A percentile compares a stretch with the other conserved stretches of the same genome.
phyloP scores from a whole-genome alignment of 2,113 vertebrate genomes.

The Solea senegalensis region DNA sequence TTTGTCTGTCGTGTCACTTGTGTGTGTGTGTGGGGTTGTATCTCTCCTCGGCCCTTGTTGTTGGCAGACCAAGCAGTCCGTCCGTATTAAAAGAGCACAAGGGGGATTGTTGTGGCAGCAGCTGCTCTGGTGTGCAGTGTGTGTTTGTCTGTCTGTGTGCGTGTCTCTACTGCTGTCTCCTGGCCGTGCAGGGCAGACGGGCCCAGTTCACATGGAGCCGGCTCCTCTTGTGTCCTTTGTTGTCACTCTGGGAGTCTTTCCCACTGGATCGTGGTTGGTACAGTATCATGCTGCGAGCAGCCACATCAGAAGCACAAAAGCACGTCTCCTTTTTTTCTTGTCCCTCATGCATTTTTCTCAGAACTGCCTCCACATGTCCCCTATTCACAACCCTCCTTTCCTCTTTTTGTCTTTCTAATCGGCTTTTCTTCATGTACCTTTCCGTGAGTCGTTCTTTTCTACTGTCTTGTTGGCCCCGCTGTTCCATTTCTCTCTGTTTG shows the following conservation, averaged over 20 bases:
- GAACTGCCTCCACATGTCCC: constrained; percentile 1
- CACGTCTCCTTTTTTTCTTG: constrained; percentile 3
- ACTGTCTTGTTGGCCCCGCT: constrained; percentile 38
- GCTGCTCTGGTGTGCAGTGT: constrained; percentile 63
- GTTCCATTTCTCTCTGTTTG: constrained; percentile 38
- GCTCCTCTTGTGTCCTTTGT: constrained; percentile 84
- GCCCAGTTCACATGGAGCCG: constrained; percentile 77
- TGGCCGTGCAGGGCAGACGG: constrained; percentile 67
- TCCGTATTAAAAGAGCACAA: constrained; percentile 75
- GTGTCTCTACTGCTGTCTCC: constrained; percentile 56
- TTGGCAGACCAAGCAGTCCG: constrained; percentile 53
- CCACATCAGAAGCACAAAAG: constrained; percentile 8
- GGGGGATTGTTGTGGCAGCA: constrained; percentile 79
- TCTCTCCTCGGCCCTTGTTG: constrained; percentile 53
- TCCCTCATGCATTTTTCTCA: background rate
- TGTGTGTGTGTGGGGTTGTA: constrained; percentile 38
- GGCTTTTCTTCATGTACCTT: constrained; percentile 29
- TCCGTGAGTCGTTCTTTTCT: constrained; percentile 27
- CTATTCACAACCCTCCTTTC: constrained; percentile 15
- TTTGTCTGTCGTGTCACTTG: constrained; percentile 55
- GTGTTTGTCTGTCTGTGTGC: constrained; percentile 25
- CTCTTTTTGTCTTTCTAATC: constrained; percentile 36
- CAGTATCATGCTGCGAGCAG: constrained; percentile 43
- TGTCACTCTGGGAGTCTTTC: constrained; percentile 77
- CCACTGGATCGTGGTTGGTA: constrained; percentile 52